Evolutionary conservation across 2,797 vertebrate species (phyloP).

Genomic region (Muscicapa comitata): DNA sequence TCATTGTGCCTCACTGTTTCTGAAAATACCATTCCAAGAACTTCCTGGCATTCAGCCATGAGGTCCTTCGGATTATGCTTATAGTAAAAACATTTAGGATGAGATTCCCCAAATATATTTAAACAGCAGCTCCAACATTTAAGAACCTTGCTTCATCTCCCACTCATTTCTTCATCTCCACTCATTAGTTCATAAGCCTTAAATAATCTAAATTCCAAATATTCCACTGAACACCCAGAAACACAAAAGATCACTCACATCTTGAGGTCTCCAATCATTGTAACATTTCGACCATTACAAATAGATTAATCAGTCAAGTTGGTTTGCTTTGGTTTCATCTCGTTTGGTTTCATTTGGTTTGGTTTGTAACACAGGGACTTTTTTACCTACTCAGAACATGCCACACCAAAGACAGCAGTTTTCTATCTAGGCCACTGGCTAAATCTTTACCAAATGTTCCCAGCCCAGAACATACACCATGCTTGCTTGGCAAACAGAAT

Average conservation of each 20-base stretch:
- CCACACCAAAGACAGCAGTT: not conserved
- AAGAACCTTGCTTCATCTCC: not conserved
- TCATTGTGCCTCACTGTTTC: not conserved
- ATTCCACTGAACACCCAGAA: not conserved
- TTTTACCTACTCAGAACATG: not conserved
- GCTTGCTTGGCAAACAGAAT: not conserved
- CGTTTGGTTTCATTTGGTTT: not conserved
- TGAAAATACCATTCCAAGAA: not conserved
- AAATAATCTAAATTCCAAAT: not conserved
- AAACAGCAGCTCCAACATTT: not conserved
- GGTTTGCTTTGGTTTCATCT: not conserved
- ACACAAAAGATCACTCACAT: not conserved
- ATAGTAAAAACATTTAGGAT: not conserved
- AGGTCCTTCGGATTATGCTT: not conserved
- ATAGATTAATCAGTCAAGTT: not conserved
- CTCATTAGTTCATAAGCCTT: not conserved
- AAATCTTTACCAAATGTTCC: not conserved
- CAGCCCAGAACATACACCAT: rapidly evolving
- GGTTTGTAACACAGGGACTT: not conserved
- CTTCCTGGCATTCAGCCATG: not conserved
- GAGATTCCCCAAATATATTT: not conserved
- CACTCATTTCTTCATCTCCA: not conserved
- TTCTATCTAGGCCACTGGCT: not conserved
- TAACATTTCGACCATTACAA: not conserved
- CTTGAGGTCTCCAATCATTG: not conserved